phyloP scores from a whole-genome alignment of 2,888 invertebrate species.

The Thymelicus sylvestris region DNA sequence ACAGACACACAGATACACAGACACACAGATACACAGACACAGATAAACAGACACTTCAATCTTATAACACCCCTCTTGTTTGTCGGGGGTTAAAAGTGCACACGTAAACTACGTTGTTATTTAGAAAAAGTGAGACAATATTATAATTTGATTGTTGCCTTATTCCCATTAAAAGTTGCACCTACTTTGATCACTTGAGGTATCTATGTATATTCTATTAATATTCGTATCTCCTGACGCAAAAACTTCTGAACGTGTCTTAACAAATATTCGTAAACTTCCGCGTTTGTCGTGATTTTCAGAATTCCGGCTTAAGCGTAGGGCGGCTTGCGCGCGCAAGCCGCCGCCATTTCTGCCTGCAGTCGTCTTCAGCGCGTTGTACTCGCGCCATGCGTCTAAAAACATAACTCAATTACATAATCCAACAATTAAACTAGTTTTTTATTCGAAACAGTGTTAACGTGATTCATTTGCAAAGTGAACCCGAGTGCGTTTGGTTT shows the following conservation, averaged over 20 bases:
- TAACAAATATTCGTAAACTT: background rate
- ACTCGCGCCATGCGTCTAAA: slow-evolving; percentile 70
- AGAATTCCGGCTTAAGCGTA: slow-evolving; percentile 55
- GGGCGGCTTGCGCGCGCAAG: slow-evolving; percentile 81
- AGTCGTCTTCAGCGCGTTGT: slow-evolving; percentile 71
- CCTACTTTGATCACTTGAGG: no score
- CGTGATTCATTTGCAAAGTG: slow-evolving; percentile 43
- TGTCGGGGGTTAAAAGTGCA: no score
- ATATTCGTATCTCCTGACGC: background rate
- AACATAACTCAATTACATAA: slow-evolving; percentile 66
- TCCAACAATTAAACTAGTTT: slow-evolving; percentile 41
- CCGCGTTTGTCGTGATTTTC: slow-evolving; percentile 34
- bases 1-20: no score
- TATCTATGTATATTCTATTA: background rate
- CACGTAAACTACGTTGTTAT: no score
- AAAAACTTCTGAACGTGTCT: background rate
- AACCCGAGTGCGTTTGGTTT: slow-evolving; percentile 40
- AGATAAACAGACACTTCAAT: no score
- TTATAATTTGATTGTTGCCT: no score
- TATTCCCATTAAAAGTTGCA: no score
- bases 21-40: no score
- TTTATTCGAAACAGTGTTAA: slow-evolving; percentile 40
- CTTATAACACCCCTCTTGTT: no score
- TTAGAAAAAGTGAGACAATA: no score
- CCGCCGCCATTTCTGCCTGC: slow-evolving; percentile 78